Conservation (phyloP, 2,888 invertebrate species). For the Lumbricus terrestris region DNA sequence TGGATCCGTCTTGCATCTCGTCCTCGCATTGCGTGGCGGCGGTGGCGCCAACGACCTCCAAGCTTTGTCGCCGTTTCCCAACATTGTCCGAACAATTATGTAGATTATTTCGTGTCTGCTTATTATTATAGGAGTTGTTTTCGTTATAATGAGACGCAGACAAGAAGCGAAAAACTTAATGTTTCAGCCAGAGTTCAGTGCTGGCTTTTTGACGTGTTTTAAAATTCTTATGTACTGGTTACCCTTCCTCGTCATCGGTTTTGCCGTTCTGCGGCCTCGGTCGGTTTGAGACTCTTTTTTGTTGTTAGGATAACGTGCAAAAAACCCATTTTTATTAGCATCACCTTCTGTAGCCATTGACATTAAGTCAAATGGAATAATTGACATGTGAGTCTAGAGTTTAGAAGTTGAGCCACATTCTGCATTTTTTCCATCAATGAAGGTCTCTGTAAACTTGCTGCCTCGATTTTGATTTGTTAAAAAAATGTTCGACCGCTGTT, state of each 20-base stretch:
- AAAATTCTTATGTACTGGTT: neutral
- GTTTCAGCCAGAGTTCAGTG: no score
- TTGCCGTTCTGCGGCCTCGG: neutral
- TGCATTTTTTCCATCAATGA: neutral
- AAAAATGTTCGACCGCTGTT: neutral
- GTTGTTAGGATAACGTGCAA: neutral
- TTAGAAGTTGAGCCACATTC: neutral
- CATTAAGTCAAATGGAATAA: neutral
- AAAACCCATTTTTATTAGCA: neutral
- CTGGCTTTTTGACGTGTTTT: neutral
- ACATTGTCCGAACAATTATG: neutral
- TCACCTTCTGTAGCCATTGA: neutral
- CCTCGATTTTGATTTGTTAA: neutral
- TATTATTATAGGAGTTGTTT: neutral
- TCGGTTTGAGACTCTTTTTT: neutral
- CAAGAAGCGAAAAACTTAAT: neutral
- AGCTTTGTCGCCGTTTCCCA: neutral
- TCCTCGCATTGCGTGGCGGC: slow-evolving; percentile 92
- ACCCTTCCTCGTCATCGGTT: neutral
- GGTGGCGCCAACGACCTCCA: slow-evolving; percentile 67
- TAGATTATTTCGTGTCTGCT: neutral
- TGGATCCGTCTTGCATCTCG: slow-evolving; percentile 97
- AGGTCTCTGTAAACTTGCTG: neutral
- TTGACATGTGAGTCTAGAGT: no score
- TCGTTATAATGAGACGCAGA: neutral